These are phyloP conservation scores for Netelia fuscicornis DNA, from an alignment of 2,888 invertebrate genomes.

Conservation along the genomic window DNA sequence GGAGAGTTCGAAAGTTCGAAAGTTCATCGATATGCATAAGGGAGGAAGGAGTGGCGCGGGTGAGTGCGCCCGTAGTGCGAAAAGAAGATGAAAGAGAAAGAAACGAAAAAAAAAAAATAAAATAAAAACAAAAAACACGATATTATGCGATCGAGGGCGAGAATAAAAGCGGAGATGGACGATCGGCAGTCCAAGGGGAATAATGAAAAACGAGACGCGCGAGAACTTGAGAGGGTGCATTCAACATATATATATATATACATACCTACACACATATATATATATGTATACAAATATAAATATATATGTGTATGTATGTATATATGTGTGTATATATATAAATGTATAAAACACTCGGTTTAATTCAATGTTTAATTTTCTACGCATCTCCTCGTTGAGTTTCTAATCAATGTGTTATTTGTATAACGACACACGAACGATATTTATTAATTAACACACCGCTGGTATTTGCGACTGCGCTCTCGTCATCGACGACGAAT, in stretches of 20 bases:
- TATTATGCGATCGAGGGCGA: conserved; percentile 14
- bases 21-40: conserved; percentile 43
- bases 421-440: conserved; percentile 53
- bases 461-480: conserved; percentile 43
- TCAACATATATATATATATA: conserved; percentile 26
- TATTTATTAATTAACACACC: conserved; percentile 62
- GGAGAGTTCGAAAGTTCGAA: conserved; percentile 27
- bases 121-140: neutral
- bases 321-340: neutral
- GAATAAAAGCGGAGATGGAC: conserved; percentile 35
- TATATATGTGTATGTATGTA: conserved; percentile 17
- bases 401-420: conserved; percentile 72
- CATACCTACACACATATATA: neutral
- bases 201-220: conserved; percentile 40
- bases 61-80: conserved; percentile 67
- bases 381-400: conserved; percentile 80
- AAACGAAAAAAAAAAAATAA: conserved; percentile 2
- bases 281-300: neutral
- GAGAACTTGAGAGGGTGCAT: conserved; percentile 53
- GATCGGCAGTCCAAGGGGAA: conserved; percentile 25
- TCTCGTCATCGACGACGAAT: conserved; percentile 53
- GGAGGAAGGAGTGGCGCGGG: conserved; percentile 69
- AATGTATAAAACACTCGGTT: conserved; percentile 9
- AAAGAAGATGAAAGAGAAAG: conserved; percentile 14
- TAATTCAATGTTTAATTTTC: conserved; percentile 53